Base-by-base conservation (phyloP, 2,888 invertebrate species). In the Drosophila differens region DNA sequence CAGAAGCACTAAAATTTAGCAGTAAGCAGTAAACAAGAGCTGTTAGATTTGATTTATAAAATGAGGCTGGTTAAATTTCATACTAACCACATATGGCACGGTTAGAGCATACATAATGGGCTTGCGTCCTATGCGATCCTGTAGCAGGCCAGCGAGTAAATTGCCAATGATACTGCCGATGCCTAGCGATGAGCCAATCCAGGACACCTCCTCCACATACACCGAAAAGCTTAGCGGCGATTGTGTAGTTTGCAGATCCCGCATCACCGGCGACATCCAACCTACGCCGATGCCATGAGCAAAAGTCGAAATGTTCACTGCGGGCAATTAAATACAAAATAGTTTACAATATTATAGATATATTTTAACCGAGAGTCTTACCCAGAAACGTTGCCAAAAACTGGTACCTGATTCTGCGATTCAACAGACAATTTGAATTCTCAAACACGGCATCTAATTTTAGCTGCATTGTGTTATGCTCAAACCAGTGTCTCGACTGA, bases 241-340 rank as follows among this genome's bases (percentile, higher is more conserved):
- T 2, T 80, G 16, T 0, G 63, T 22, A 0, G 89, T 89, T 60
- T 89, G 89, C 2, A 92, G 67, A 10, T 84, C 76, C 14, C 83
- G 68, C 65, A 92, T 81, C 35, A 89, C 83, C 16, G 91, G 91
- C 4, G 91, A 81, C 57, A 91, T 81, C 92, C 92, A 92, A 9
- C 92, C 92, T 6, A 89, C n/a, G 19, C 85, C 88, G 9, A 89
- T 65, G 49, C 92, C 93, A 85, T 92, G 92, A 0, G 81, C 64
- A 52, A 92, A 81, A 4, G 91, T 81, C 7, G 91, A 79, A 16
- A 92, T 70, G 54, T 85, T 92, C 16, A 88, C 92, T 92, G 55
- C 22, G 41, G 28, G 7, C 0, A 1, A n/a, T 28, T 28, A 16
- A 44, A 32, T 7, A 19, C 5, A 19, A 37, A 39, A 19, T n/a